Percentiles rank a stretch among this genome's conserved stretches.
Evolutionary conservation across 2,888 invertebrate species (phyloP).

Genomic region (Philhelius pedissequus): DNA sequence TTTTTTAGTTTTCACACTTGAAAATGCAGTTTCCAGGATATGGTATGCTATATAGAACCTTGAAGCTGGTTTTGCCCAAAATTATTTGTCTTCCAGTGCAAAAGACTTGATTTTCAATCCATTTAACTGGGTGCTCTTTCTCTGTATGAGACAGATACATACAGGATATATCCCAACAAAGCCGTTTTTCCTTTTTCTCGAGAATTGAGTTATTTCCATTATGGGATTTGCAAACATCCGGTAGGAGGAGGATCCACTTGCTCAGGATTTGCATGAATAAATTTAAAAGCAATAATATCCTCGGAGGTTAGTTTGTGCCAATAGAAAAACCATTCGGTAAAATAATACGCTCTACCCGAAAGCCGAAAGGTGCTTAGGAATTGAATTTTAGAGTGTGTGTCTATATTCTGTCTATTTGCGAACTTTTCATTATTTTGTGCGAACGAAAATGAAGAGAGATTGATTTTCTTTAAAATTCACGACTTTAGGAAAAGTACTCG

Average conservation of each 20-base stretch:
- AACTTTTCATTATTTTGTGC: neutral
- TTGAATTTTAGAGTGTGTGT: slow-evolving; percentile 9
- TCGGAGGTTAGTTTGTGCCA: slow-evolving; percentile 4
- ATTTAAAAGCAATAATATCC: slow-evolving; percentile 50
- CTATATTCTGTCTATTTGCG: neutral
- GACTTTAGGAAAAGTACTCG: slow-evolving; percentile 16
- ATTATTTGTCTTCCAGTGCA: slow-evolving; percentile 52
- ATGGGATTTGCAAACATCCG: slow-evolving; percentile 50
- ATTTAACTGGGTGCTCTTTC: slow-evolving; percentile 24
- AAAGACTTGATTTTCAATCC: slow-evolving; percentile 62
- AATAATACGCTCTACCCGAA: slow-evolving; percentile 10
- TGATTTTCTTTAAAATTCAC: neutral
- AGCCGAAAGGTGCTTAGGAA: slow-evolving; percentile 14
- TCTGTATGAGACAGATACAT: neutral
- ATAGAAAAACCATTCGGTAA: slow-evolving; percentile 8
- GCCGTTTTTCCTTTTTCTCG: slow-evolving; percentile 14
- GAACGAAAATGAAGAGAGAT: neutral
- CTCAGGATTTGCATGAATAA: slow-evolving; percentile 57
- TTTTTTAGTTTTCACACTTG: slow-evolving; percentile 55
- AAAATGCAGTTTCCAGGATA: neutral
- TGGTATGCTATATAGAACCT: neutral
- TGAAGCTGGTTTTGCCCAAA: slow-evolving; percentile 21
- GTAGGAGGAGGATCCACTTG: slow-evolving; percentile 39
- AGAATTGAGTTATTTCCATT: slow-evolving; percentile 53
- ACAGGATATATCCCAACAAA: neutral